A percentile compares a stretch with the other conserved stretches of the same genome.
phyloP scores from a whole-genome alignment of 1,140 invertebrate genomes.

The Penaeus japonicus region DNA sequence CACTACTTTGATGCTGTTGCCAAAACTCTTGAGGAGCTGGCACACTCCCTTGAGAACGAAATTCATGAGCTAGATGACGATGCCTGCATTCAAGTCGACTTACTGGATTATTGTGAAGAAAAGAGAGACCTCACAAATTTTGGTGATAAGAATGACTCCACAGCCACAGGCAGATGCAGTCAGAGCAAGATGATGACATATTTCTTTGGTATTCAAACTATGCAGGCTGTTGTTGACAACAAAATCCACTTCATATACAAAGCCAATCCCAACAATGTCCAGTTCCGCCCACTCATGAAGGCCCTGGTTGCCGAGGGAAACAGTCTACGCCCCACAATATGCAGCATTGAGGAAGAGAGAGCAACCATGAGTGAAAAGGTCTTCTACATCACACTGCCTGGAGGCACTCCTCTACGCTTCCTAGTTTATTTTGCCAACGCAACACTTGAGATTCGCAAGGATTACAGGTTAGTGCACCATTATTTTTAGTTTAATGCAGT shows the following conservation, averaged over 20 bases:
- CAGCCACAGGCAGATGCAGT: background rate
- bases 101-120: slow-evolving; percentile 37
- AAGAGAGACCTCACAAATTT: slow-evolving; percentile 33
- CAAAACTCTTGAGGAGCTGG: slow-evolving; percentile 36
- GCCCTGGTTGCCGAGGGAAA: slow-evolving; percentile 25
- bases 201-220: slow-evolving; percentile 35
- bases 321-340: slow-evolving; percentile 4
- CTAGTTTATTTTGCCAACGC: slow-evolving; percentile 25
- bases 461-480: slow-evolving; percentile 18
- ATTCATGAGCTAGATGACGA: slow-evolving; percentile 35
- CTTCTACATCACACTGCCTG: slow-evolving; percentile 26
- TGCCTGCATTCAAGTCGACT: slow-evolving; percentile 22
- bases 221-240: background rate
- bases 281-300: slow-evolving; percentile 44
- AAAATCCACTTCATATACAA: slow-evolving; percentile 14
- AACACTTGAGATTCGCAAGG: slow-evolving; percentile 21
- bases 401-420: slow-evolving; percentile 6
- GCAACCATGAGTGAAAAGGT: slow-evolving; percentile 21
- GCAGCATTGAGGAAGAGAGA: slow-evolving; percentile 22
- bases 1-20: slow-evolving; percentile 44
- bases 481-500: too few relatives aligned
- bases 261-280: background rate
- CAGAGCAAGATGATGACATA: slow-evolving; percentile 42
- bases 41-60: background rate
- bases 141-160: background rate